Percentiles rank a stretch among this genome's conserved stretches.
Conservation (phyloP, 2,888 invertebrate genomes). For the Eupithecia inturbata region DNA sequence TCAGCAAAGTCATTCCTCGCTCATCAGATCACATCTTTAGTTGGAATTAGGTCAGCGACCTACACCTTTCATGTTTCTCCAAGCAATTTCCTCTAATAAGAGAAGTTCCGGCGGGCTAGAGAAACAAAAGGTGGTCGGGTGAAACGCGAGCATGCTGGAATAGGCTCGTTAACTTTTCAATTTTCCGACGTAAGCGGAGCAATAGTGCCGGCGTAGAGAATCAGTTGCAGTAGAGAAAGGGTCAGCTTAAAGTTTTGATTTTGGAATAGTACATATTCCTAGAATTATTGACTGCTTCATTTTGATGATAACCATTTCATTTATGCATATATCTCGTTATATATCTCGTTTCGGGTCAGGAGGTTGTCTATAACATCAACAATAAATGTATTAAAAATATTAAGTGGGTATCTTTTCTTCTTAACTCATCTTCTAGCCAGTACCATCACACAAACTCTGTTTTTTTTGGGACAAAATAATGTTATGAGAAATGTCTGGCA, state of each 20-base stretch:
- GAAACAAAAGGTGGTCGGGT: conserved; percentile 72
- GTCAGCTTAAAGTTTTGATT: conserved; percentile 30
- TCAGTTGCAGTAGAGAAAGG: conserved; percentile 34
- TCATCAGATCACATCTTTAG: conserved; percentile 47
- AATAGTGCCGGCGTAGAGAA: conserved; percentile 49
- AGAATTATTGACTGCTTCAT: not conserved
- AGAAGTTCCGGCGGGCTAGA: conserved; percentile 59
- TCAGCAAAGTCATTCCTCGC: conserved; percentile 51
- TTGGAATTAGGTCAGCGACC: conserved; percentile 62
- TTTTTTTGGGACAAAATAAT: too few species aligned
- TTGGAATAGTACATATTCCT: not conserved
- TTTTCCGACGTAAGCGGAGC: conserved; percentile 72
- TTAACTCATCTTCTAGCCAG: too few species aligned
- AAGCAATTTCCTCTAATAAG: conserved; percentile 71
- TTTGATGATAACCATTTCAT: not conserved
- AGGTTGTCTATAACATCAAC: too few species aligned
- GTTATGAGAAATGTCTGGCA: too few species aligned
- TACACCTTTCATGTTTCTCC: conserved; percentile 63
- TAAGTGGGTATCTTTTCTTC: too few species aligned
- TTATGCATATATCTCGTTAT: not conserved
- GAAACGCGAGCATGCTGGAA: conserved; percentile 66
- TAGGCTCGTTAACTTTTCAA: conserved; percentile 82
- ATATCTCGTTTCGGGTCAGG: not conserved
- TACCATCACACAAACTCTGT: too few species aligned
- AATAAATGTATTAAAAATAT: too few species aligned